Evolutionary conservation across 2,797 vertebrate genomes (phyloP).

Genomic region (Tympanoctomys barrerae): DNA sequence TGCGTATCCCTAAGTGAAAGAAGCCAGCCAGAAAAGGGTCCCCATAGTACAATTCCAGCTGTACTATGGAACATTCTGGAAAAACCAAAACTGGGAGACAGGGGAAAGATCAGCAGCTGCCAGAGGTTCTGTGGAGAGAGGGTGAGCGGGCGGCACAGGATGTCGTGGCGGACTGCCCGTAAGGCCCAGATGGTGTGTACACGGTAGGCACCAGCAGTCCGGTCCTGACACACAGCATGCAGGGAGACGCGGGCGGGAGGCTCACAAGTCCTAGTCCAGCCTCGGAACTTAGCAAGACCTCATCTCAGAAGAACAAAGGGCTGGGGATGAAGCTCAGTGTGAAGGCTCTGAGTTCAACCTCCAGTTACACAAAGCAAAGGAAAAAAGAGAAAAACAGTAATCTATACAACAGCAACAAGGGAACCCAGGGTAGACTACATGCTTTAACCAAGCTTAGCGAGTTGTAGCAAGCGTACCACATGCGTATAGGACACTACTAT

Average conservation of each 20-base stretch:
- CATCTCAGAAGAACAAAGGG: not conserved
- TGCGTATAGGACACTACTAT: rapidly evolving
- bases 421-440: not conserved
- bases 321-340: not conserved
- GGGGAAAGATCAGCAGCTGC: not conserved
- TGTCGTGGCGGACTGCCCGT: no score
- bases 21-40: not conserved
- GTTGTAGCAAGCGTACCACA: not conserved
- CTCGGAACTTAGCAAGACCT: not conserved
- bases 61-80: not conserved
- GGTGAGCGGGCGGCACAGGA: not conserved
- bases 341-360: not conserved
- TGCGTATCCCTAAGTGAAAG: not conserved
- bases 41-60: not conserved
- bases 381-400: not conserved
- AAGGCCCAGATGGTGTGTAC: rapidly evolving
- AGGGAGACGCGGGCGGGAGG: not conserved
- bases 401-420: not conserved
- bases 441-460: no score
- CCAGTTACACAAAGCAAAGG: not conserved
- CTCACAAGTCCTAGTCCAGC: not conserved
- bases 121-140: not conserved
- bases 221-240: not conserved
- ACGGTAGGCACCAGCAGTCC: rapidly evolving
- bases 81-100: not conserved